Evolutionary conservation across 2,888 invertebrate species (phyloP).

Genomic region (Atherix ibis): DNA sequence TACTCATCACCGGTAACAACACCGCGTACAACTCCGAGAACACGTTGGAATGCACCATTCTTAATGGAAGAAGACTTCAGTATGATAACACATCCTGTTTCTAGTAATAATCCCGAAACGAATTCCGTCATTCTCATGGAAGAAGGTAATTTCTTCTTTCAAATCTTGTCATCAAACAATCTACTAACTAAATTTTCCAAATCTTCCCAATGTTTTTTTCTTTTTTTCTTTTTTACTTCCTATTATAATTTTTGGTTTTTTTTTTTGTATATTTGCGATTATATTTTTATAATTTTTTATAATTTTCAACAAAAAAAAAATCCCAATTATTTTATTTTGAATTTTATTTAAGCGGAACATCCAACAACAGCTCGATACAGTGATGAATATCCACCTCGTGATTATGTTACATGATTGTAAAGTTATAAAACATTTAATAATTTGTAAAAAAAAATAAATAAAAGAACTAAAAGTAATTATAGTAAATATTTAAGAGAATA

Average conservation of each 20-base stretch:
- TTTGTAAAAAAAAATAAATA: background rate
- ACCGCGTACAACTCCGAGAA: constrained; percentile 52
- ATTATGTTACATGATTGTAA: constrained; percentile 29
- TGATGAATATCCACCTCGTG: constrained; percentile 27
- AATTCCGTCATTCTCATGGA: constrained; percentile 63
- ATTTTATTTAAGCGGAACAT: constrained; percentile 14
- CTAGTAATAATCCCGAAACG: constrained; percentile 42
- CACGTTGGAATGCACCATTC: constrained; percentile 79
- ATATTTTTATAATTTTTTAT: no score
- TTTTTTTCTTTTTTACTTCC: background rate
- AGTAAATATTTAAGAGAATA: background rate
- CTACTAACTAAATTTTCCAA: background rate
- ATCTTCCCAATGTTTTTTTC: no score
- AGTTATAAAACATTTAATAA: constrained; percentile 10
- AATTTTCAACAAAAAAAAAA: no score
- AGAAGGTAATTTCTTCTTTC: constrained; percentile 52
- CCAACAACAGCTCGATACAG: constrained; percentile 24
- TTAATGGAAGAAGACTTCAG: constrained; percentile 90
- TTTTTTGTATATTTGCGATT: constrained; percentile 1
- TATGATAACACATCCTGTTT: constrained; percentile 65
- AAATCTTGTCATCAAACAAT: background rate
- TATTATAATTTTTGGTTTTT: background rate
- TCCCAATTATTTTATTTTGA: no score
- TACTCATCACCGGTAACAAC: constrained; percentile 60
- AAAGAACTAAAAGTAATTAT: background rate